A percentile compares a stretch with the other conserved stretches of the same genome.
phyloP scores from a whole-genome alignment of 2,113 vertebrate species.

The Pituophis catenifer region DNA sequence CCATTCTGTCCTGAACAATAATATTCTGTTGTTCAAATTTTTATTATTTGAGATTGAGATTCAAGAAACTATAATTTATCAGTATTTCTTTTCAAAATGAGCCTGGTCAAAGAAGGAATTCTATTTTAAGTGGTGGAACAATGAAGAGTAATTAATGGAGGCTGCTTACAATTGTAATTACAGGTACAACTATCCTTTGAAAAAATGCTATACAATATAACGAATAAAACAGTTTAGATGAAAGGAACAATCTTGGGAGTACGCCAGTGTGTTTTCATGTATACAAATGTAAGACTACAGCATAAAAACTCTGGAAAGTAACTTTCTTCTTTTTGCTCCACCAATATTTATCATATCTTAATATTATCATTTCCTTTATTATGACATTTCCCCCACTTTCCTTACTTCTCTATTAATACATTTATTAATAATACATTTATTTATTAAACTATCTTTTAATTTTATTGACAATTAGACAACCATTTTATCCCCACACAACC shows the following conservation, averaged over 20 bases:
- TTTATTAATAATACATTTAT: too few species aligned
- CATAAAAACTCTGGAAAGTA: background rate
- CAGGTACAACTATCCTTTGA: background rate
- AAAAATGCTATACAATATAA: background rate
- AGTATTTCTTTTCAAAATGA: background rate
- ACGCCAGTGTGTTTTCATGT: background rate
- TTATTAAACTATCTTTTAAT: too few species aligned
- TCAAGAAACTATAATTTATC: background rate
- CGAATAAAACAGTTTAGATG: background rate
- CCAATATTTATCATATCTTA: too few species aligned
- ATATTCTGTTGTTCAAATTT: background rate
- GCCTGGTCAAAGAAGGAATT: background rate
- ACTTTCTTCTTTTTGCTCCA: background rate
- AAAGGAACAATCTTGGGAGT: background rate
- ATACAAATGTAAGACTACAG: background rate
- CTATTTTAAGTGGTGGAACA: background rate
- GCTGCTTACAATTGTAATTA: background rate
- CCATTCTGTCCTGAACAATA: background rate
- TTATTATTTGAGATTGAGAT: background rate
- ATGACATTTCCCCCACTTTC: too few species aligned
- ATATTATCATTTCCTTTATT: too few species aligned
- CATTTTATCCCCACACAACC: too few species aligned
- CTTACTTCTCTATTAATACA: too few species aligned
- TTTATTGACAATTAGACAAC: too few species aligned
- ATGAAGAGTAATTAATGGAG: background rate